phyloP scores from a whole-genome alignment of 2,888 invertebrate genomes.

The Drosophila infuscata region DNA sequence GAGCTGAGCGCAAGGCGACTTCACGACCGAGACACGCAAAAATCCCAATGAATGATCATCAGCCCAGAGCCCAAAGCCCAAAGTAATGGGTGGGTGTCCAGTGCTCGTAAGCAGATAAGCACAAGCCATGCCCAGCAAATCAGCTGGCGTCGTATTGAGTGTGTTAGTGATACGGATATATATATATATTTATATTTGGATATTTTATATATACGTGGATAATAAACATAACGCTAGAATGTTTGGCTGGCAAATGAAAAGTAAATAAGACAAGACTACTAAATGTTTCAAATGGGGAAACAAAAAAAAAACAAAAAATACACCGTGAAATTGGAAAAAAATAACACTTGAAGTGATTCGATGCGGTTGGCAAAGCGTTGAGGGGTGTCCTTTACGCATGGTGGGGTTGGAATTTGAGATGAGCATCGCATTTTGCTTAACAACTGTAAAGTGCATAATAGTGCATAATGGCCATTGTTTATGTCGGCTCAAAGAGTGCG shows the following conservation, averaged over 20 bases:
- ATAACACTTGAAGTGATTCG: constrained; percentile 81
- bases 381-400: constrained; percentile 23
- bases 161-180: constrained; percentile 9
- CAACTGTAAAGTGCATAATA: constrained; percentile 60
- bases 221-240: constrained; percentile 56
- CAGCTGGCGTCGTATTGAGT: constrained; percentile 32
- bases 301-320: constrained; percentile 22
- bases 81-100: constrained; percentile 18
- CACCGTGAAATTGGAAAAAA: constrained; percentile 79
- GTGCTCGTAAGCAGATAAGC: constrained; percentile 62
- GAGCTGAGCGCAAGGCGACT: constrained; percentile 46
- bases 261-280: constrained; percentile 66
- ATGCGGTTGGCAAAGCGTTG: constrained; percentile 43
- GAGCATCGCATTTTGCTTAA: constrained; percentile 56
- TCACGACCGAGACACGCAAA: constrained; percentile 72
- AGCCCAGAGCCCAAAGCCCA: constrained; percentile 15
- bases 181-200: not conserved
- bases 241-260: constrained; percentile 75
- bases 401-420: constrained; percentile 16
- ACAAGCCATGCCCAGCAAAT: constrained; percentile 53
- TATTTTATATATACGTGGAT: constrained; percentile 7
- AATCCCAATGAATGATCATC: constrained; percentile 76
- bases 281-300: constrained; percentile 26
- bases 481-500: constrained; percentile 32
- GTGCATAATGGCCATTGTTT: constrained; percentile 61